A percentile compares a stretch with the other conserved stretches of the same genome.
phyloP scores from a whole-genome alignment of 2,888 invertebrate genomes.

The Gandaritis pyraliata region DNA sequence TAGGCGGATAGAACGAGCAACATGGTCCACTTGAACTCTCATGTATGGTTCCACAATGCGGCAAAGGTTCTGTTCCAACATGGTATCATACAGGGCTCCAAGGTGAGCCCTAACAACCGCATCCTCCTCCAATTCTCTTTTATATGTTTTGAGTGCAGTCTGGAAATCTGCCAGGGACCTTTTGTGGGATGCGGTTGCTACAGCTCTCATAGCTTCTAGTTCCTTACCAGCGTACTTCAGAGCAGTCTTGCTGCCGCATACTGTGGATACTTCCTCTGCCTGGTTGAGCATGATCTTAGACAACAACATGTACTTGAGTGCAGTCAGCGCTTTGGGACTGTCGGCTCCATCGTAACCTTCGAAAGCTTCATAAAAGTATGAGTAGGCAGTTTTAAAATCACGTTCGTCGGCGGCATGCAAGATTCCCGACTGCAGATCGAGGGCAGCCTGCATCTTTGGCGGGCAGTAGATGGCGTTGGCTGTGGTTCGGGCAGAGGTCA shows the following conservation, averaged over 20 bases:
- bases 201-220: constrained; percentile 98
- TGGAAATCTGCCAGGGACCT: constrained; percentile 99
- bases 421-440: constrained; percentile 98
- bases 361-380: constrained; percentile 99
- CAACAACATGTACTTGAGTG: constrained; percentile 99
- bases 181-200: constrained; percentile 98
- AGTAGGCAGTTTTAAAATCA: constrained; percentile 99
- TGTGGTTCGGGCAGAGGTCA: constrained; percentile 99
- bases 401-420: constrained; percentile 99
- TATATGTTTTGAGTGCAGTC: constrained; percentile 92
- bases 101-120: constrained; percentile 98
- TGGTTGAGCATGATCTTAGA: constrained; percentile 99
- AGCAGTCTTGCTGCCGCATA: constrained; percentile 98
- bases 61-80: constrained; percentile 99
- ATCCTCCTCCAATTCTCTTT: constrained; percentile 96
- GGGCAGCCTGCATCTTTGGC: constrained; percentile 98
- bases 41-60: constrained; percentile 99
- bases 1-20: constrained; percentile 95
- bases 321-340: constrained; percentile 94
- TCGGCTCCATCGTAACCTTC: constrained; percentile 99
- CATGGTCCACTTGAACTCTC: constrained; percentile 96
- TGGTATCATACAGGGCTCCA: constrained; percentile 97
- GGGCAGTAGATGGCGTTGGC: constrained; percentile 99
- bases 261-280: constrained; percentile 97
- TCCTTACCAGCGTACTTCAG: constrained; percentile 98